Evolutionary conservation across 2,113 vertebrate genomes (phyloP), one percentile per base, ranked within the genome.

Genomic region (Neolamprologus fasciatus): DNA sequence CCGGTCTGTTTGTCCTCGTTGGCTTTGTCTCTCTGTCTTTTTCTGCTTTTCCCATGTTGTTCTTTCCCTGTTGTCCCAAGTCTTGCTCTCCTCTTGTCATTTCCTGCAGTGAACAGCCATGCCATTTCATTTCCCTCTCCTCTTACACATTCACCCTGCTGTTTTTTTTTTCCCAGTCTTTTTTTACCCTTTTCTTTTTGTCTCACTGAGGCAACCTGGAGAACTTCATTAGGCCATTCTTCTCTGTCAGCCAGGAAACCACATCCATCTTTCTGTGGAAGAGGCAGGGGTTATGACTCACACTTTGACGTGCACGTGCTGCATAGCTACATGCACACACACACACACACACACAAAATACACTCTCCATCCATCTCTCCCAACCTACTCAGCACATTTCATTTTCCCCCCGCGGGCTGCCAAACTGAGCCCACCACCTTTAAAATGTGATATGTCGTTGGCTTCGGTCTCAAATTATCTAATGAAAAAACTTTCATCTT

Each of bases 171-270:
- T n/a, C 3, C 19, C 7, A 2, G 16, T 57, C 31, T 63, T 53
- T 87, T 89, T 79, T 73, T 61, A 3, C 50, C 28, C 31, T 86
- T 88, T 73, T 58, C 76, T 50, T 63, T 91, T 91, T 86, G 61
- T 90, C 85, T 90, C 81, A 79, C 79, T 5, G 31, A 82, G 83
- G 90, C 51, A 91, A 93, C 92, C 91, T 89, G 92, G 87, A 89
- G 88, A 94, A 94, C 90, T 93, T 94, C 89, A 93, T 94, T 90
- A 85, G 83, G 58, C 79, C 85, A 91, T 94, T 95, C 91, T 86
- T 94, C 87, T 94, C 73, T 88, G 93, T 94, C 92, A 91, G 86
- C 57, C 89, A 85, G 91, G 87, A 93, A 94, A 92, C 92, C 89
- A 91, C 94, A 95, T 95, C 91, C 91, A 93, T 95, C 93, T 93